Evolutionary conservation across 2,888 invertebrate genomes (phyloP), one percentile per base, ranked within the genome.

Genomic region (Polylopha cassiicola): DNA sequence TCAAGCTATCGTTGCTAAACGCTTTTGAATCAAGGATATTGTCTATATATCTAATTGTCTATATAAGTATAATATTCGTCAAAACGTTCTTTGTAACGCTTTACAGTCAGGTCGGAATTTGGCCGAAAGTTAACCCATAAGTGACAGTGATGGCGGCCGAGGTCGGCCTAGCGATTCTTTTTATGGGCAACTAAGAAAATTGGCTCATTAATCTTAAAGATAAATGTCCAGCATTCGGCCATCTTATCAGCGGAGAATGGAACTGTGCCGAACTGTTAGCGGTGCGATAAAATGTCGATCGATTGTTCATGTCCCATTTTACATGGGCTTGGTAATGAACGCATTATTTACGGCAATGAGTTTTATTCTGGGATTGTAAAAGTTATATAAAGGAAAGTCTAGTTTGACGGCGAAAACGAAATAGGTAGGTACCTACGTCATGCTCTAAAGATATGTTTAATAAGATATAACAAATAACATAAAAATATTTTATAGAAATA

Each of bases 131-230:
- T 72, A 70, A 69, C 67, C 71, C 73, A 63, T 68, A 70, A 74
- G 68, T 70, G 68, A 66, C 56, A 61, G 54, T 58, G 65, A 60
- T 65, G 66, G 64, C 65, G 67, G 63, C 59, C 58, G 68, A 75
- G 73, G 72, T 66, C 75, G 67, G 64, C 65, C 74, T 74, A 77
- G 76, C 76, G 73, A 79, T 76, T 80, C 80, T 81, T 84, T 84
- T 85, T 85, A 85, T 84, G 72, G 82, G 77, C 81, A 78, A 80
- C 84, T 80, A 84, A 85, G 85, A 85, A 85, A 85, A 85, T 85
- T 85, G 85, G 80, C 79, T 82, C 85, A 84, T 85, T 84, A 85
- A 82, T 85, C 85, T 85, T 77, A 61, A 79, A 84, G 85, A 85
- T 84, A 84, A 77, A 85, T 81, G 84, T 73, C 73, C 70, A 76